Conservation (phyloP, 1,140 invertebrate genomes). For the Eriosoma lanigerum region DNA sequence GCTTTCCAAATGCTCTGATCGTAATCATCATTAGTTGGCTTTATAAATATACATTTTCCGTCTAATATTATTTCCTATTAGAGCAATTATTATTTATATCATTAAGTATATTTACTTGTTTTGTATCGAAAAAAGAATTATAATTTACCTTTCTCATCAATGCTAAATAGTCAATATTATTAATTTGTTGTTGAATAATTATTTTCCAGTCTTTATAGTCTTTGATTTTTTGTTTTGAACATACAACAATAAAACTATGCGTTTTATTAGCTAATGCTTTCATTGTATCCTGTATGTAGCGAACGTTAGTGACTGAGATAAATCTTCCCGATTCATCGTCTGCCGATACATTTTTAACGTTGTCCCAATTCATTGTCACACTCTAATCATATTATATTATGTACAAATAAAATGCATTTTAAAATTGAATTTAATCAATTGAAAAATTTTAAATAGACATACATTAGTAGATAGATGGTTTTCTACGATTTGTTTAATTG, state of each 20-base stretch:
- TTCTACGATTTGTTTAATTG: neutral
- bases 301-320: neutral
- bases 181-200: neutral
- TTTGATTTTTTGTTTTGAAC: neutral
- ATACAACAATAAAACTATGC: neutral
- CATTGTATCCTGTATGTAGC: neutral
- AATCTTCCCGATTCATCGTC: neutral
- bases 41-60: neutral
- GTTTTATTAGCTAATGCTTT: neutral
- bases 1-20: neutral
- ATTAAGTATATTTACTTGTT: neutral
- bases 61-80: neutral
- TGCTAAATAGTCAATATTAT: neutral
- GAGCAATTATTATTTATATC: too few relatives aligned
- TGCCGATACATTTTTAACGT: neutral
- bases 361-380: neutral
- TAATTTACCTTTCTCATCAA: constrained; percentile 16
- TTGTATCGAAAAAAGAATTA: neutral
- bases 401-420: neutral
- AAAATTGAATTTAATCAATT: neutral
- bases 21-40: neutral
- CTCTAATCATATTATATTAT: neutral
- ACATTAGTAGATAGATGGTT: neutral
- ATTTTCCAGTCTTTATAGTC: constrained; percentile 23
- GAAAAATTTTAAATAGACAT: neutral